Evolutionary conservation across 1,140 invertebrate genomes (phyloP), one percentile per base, ranked within the genome.

Genomic region (Medauroidea extradentata): DNA sequence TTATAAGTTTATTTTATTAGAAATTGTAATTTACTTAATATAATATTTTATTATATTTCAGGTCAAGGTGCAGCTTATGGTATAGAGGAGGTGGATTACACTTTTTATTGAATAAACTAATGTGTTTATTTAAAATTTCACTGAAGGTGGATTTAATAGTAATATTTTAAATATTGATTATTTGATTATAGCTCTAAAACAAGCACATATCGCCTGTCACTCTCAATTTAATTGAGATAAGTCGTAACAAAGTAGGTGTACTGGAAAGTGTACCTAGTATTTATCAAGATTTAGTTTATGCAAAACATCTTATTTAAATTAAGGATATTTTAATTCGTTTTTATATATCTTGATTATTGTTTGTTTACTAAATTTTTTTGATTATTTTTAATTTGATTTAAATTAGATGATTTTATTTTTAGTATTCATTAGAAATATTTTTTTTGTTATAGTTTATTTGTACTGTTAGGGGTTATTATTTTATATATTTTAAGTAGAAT

Each of bases 231-330:
- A 72, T 72, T 77, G 74, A 77, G 78, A 84, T 79, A 85, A 85
- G 83, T 85, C 83, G 83, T 84, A 85, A 85, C 83, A 85, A 75
- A 85, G 83, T 85, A 83, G 80, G 77, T 70, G 71, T 84, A 84
- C 75, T 81, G 81, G 83, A 85, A 85, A 78, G 73, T 84, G 75
- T 74, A 73, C 78, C 79, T 83, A 75, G 79, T 78, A 76, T 70
- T n/a, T n/a, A 59, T 71, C 69, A 75, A 76, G 74, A 71, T 77
- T 77, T 71, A 80, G 73, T 73, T 81, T 80, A 68, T 67, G 71
- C 59, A 67, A 69, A 67, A 66, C 64, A 77, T 72, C 79, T 75
- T 67, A 72, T 78, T 80, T 80, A 74, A 79, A 74, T 81, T 81
- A 80, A n/a, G 78, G 81, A 72, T 81, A 72, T 64, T 55, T 60